Conservation (phyloP, 2,113 vertebrate genomes). For the Reinhardtius hippoglossoides region DNA sequence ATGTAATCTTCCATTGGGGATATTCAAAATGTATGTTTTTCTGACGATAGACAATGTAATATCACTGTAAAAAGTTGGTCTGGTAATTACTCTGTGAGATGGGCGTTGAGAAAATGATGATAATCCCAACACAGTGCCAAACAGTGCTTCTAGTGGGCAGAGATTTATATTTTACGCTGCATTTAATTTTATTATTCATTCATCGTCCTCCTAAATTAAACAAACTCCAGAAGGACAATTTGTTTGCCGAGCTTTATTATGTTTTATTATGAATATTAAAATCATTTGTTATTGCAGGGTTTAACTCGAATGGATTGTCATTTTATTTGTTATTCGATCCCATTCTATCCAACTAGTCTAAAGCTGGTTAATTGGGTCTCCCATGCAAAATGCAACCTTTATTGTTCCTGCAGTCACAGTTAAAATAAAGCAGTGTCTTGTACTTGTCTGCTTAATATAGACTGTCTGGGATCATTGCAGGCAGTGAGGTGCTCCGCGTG, state of each 20-base stretch:
- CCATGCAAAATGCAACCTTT: neutral
- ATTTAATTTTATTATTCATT: neutral
- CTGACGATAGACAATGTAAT: too few relatives aligned
- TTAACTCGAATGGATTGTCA: neutral
- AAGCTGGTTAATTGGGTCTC: neutral
- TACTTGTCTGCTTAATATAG: neutral
- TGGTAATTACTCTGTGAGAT: too few relatives aligned
- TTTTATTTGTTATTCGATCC: neutral
- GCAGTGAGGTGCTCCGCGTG: conserved; percentile 5
- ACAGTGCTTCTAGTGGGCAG: neutral
- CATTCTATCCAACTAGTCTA: neutral
- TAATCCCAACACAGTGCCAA: neutral
- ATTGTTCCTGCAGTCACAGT: neutral
- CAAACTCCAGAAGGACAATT: neutral
- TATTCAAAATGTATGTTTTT: too few relatives aligned
- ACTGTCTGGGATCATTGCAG: neutral
- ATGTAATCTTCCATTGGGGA: too few relatives aligned
- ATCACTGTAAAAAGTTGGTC: too few relatives aligned
- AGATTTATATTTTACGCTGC: too few relatives aligned
- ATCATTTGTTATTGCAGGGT: neutral
- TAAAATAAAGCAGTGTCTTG: neutral
- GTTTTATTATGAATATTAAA: neutral
- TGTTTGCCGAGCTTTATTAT: too few relatives aligned
- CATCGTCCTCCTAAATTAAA: neutral
- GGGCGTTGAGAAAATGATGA: neutral